Conservation (phyloP, 1,140 invertebrate species). For the Cherax destructor region DNA sequence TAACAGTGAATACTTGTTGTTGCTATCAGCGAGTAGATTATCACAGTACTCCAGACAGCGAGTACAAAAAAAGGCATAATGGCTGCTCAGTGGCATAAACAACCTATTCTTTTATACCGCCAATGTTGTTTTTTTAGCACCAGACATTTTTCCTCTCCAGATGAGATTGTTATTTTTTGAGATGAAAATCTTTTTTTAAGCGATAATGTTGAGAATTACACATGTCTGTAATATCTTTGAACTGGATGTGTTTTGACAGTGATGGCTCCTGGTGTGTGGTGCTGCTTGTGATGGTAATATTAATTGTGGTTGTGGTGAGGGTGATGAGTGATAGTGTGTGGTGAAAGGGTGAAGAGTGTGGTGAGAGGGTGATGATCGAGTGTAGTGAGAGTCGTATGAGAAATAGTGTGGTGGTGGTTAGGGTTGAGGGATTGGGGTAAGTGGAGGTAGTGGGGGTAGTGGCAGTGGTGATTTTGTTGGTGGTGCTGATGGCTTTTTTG, state of each 20-base stretch:
- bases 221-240: background rate
- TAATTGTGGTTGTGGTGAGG: background rate
- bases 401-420: background rate
- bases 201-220: background rate
- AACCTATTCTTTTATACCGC: no score
- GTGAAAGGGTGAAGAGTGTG: no score
- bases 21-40: no score
- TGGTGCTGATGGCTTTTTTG: no score
- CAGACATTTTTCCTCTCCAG: background rate
- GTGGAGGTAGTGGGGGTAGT: no score
- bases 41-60: no score
- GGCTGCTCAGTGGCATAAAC: no score
- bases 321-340: no score
- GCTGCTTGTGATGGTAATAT: background rate
- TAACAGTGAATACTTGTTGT: no score
- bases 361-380: background rate
- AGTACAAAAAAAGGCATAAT: no score
- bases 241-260: background rate
- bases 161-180: constrained; percentile 1
- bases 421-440: background rate
- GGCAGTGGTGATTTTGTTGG: no score
- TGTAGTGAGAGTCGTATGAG: background rate
- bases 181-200: background rate
- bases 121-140: background rate
- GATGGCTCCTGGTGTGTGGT: background rate